Evolutionary conservation across 2,797 vertebrate species (phyloP), one percentile per base, ranked within the genome.

Genomic region (Catamblyrhynchus diadema): DNA sequence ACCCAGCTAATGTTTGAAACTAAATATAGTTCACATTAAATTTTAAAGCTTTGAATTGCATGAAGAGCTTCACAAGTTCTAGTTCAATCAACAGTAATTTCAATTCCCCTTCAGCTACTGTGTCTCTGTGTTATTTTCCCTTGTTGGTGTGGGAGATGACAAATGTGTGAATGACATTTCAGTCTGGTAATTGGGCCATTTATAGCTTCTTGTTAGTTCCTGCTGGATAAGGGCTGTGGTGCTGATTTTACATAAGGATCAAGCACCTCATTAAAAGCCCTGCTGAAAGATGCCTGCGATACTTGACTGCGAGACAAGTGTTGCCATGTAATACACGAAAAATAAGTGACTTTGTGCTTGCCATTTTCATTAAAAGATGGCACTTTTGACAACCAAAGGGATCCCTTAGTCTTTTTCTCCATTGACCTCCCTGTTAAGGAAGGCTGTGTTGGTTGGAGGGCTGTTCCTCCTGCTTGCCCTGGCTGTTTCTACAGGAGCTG

Each of bases 151-250:
- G 94, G 82, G 91, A 94, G 89, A 96, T 95, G 95, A 94, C 91
- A 93, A 95, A 97, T 64, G 91, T 91, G 95, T 94, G 95, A 95
- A 91, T 93, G 96, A 93, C 96, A 96, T 95, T 96, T 95, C 93
- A 95, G 95, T 87, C 91, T 90, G 77, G 89, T 96, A 97, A 97
- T 96, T 95, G 95, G 91, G 87, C 80, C 95, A 92, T 95, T 96
- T 95, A 91, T 93, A 97, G 92, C 87, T 94, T 69, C 94, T 92
- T 95, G 91, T 95, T 96, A 96, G 92, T 83, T 95, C 80, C 81
- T 79, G 80, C 77, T 88, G 93, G 82, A 79, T 94, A 53, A 93
- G 85, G 94, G 77, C 82, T 81, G 66, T 84, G 88, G 73, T 94
- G 89, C 77, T 88, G 89, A 72, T 96, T 94, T 91, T 95, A 96